phyloP scores from a whole-genome alignment of 2,113 vertebrate species.

The Sapayoa aenigma region DNA sequence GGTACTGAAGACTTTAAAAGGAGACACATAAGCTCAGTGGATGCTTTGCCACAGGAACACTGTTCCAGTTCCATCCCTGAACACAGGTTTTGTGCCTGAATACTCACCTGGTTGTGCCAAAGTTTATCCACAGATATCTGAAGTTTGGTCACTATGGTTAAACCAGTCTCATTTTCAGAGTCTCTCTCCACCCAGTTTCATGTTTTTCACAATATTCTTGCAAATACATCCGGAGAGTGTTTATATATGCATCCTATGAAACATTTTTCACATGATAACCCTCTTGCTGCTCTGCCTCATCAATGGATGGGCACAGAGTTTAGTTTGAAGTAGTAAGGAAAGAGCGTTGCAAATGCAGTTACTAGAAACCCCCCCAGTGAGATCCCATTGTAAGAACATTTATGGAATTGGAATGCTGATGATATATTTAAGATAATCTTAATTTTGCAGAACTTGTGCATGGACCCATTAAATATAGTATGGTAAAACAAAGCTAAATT shows the following conservation, averaged over 20 bases:
- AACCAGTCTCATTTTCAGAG: background rate
- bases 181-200: background rate
- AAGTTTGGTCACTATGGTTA: background rate
- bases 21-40: accelerated
- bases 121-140: background rate
- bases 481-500: background rate
- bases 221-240: accelerated
- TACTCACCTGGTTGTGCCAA: background rate
- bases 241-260: accelerated
- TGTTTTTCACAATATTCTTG: background rate
- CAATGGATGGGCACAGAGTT: accelerated
- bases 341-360: background rate
- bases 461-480: background rate
- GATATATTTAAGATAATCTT: background rate
- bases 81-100: background rate
- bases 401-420: background rate
- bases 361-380: background rate
- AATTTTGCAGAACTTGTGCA: background rate
- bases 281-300: background rate
- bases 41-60: accelerated
- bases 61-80: background rate
- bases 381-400: background rate
- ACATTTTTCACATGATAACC: background rate
- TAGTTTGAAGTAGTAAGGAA: accelerated
- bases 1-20: background rate